Base-by-base conservation (phyloP, 2,797 vertebrate genomes). In the Microctenopoma steveboyesi region DNA sequence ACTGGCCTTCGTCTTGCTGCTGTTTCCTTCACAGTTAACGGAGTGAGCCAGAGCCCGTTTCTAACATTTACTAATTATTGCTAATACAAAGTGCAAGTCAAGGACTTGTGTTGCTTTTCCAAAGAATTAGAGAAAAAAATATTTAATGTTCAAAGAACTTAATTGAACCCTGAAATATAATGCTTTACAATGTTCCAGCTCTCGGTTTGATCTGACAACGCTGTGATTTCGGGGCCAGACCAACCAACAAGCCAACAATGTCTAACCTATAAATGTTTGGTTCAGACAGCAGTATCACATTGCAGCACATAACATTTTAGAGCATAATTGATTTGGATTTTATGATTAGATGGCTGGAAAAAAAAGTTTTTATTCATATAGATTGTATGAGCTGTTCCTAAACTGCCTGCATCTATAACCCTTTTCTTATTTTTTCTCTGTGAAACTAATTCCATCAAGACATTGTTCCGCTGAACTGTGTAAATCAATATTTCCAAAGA, bases 401-500 rank as follows among this genome's bases (percentile, higher is more conserved):
- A 85, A 74, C 52, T 30, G 59, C 22, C 56, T 64, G 39, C 45
- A 74, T 78, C 49, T 52, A 74, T 70, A 80, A 79, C 55, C 60
- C 62, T 60, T 75, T 76, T 67, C 74, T 64, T 54, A 35, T 49
- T 53, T 72, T 35, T 69, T 53, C 64, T 51, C 18, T 48, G 8
- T 39, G 12, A 28, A 75, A 72, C 61, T 37, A 40, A 25, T 75
- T 81, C 83, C 70, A 74, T 76, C 54, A 51, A 75, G 81, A 79
- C 83, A 66, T 87, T 82, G 72, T 85, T 78, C 76, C 71, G 78
- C 79, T 79, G 76, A 73, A 47, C 37, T 54, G 58, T 67, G 82
- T 86, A 90, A 92, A 89, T 92, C 65, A 79, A 85, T 82, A 76
- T 86, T 81, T 81, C 82, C 74, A 66, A 74, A 74, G 84, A 90